Evolutionary conservation across 1,140 invertebrate genomes (phyloP).

Genomic region (Anadara kagoshimensis): DNA sequence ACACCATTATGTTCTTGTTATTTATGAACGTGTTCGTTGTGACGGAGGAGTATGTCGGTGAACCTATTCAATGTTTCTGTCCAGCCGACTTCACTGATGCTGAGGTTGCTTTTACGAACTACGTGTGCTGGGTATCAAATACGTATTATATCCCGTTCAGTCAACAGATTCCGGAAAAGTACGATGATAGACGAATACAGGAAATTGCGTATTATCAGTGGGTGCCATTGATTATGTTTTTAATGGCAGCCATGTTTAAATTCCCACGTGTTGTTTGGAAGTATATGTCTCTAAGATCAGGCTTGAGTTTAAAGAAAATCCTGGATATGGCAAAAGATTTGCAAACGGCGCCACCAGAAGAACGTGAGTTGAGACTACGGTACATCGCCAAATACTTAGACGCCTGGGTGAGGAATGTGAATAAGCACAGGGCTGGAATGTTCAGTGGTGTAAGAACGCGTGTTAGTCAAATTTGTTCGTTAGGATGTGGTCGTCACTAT

Average conservation of each 20-base stretch:
- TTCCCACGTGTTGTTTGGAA: slow-evolving; percentile 72
- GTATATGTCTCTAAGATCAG: slow-evolving; percentile 36
- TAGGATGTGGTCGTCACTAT: slow-evolving; percentile 70
- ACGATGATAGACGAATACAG: slow-evolving; percentile 38
- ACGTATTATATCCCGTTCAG: slow-evolving; percentile 80
- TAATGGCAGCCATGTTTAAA: slow-evolving; percentile 73
- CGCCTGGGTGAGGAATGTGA: slow-evolving; percentile 27
- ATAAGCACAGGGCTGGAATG: slow-evolving; percentile 24
- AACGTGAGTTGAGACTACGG: slow-evolving; percentile 38
- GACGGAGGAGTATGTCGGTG: slow-evolving; percentile 86
- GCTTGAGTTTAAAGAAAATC: slow-evolving; percentile 50
- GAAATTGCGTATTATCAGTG: slow-evolving; percentile 73
- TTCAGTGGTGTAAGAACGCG: slow-evolving; percentile 35
- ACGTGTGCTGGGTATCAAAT: slow-evolving; percentile 94
- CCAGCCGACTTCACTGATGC: slow-evolving; percentile 49
- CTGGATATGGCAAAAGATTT: slow-evolving; percentile 80
- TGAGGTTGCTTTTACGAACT: slow-evolving; percentile 37
- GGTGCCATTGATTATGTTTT: slow-evolving; percentile 73
- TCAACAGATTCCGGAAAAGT: slow-evolving; percentile 51
- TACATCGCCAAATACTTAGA: slow-evolving; percentile 49
- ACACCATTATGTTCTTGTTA: slow-evolving; percentile 54
- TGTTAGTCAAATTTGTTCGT: slow-evolving; percentile 35
- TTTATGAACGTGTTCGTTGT: slow-evolving; percentile 53
- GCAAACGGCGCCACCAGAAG: slow-evolving; percentile 37
- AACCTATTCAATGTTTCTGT: slow-evolving; percentile 72